Conservation (phyloP, 2,113 vertebrate genomes). For the Puffinus mauretanicus region DNA sequence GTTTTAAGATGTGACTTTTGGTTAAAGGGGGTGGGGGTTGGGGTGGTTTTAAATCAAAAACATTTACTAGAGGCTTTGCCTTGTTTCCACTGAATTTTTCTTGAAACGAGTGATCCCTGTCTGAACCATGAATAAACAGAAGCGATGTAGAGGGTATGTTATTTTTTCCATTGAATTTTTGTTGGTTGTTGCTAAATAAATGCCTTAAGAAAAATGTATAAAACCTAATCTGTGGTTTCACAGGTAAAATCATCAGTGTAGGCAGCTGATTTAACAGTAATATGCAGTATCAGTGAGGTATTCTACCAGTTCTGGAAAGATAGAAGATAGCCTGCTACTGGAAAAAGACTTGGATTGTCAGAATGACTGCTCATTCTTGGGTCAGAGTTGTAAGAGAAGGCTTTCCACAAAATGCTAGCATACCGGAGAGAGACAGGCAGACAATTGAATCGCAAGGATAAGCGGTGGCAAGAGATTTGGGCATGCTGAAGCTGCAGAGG, state of each 20-base stretch:
- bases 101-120: neutral
- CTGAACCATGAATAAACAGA: conserved; percentile 9
- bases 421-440: neutral
- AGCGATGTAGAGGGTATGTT: neutral
- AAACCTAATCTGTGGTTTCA: neutral
- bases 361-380: neutral
- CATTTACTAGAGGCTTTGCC: neutral
- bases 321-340: neutral
- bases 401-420: neutral
- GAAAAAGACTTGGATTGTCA: neutral
- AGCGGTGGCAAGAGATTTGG: neutral
- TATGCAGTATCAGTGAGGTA: neutral
- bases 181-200: conserved; percentile 23
- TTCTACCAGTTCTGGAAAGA: neutral
- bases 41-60: conserved; percentile 24
- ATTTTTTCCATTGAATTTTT: neutral
- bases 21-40: neutral
- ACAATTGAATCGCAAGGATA: neutral
- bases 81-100: conserved; percentile 10
- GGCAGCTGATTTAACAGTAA: neutral
- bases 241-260: neutral
- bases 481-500: neutral
- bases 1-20: conserved; percentile 13
- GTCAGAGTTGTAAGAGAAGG: neutral
- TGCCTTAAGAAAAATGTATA: conserved; percentile 32